These are phyloP conservation scores for Corythucha ciliata DNA, from an alignment of 2,888 invertebrate species.

Conservation along the genomic window DNA sequence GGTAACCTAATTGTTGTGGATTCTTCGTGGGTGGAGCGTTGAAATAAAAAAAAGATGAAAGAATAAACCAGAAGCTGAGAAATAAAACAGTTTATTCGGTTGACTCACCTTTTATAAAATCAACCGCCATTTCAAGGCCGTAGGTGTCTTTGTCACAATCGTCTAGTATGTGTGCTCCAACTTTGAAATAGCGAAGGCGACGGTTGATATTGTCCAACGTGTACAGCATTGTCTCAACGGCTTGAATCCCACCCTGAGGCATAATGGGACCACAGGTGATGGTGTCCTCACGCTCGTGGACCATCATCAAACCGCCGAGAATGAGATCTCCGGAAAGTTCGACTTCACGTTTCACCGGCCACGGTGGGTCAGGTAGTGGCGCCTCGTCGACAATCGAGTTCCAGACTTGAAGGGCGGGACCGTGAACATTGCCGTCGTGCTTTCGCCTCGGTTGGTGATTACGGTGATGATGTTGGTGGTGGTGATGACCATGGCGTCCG, in stretches of 20 bases:
- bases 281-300: slow-evolving; percentile 80
- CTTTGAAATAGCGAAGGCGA: slow-evolving; percentile 55
- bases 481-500: slow-evolving; percentile 21
- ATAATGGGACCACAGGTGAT: slow-evolving; percentile 86
- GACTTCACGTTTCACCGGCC: slow-evolving; percentile 81
- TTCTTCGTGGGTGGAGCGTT: too few species aligned
- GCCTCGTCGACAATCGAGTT: too few species aligned
- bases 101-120: slow-evolving; percentile 94
- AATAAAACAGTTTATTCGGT: too few species aligned
- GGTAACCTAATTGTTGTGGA: too few species aligned
- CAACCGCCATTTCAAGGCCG: slow-evolving; percentile 94
- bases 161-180: slow-evolving; percentile 83
- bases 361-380: slow-evolving; percentile 41
- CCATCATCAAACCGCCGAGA: slow-evolving; percentile 89
- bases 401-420: too few species aligned
- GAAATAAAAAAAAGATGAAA: too few species aligned
- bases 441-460: too few species aligned
- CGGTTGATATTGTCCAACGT: slow-evolving; percentile 72
- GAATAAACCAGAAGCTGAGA: too few species aligned
- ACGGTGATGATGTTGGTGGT: slow-evolving; percentile 25
- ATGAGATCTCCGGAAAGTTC: slow-evolving; percentile 80
- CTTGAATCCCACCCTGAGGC: slow-evolving; percentile 86
- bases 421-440: slow-evolving; percentile 25
- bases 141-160: slow-evolving; percentile 95
- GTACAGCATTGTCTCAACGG: slow-evolving; percentile 84